Base-by-base conservation (phyloP, 1,140 invertebrate genomes). In the Camponotus vicinus region DNA sequence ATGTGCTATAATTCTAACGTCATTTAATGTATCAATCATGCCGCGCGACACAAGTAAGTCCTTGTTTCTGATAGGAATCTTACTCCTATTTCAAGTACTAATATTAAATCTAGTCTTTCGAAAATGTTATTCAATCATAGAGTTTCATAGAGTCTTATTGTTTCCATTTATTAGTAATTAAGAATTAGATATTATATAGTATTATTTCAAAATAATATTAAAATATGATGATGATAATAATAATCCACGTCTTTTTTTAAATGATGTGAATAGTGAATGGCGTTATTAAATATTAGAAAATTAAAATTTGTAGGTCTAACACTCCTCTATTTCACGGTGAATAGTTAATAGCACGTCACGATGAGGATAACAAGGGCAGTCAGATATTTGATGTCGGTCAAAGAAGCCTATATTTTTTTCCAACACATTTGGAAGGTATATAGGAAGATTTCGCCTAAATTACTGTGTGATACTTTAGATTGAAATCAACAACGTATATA, bases 1-100 rank as follows among this genome's bases (percentile, higher is more conserved):
- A 45, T 42, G 64, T 64, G 78, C 37, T 70, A 15, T 70, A 80
- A 80, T 80, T 57, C 27, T 70, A 42, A 71, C 45, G 37, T 45
- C 42, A 80, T 80, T 80, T 80, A 80, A 80, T 57, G 37, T 80
- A 42, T 59, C 70, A 42, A 80, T 80, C 52, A 40, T 32, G 3
- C 2, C 40, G 32, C 18, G 15, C 49, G 49, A 1, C 27, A 21
- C 40, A 32, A 27, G 21, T 15, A 52, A 52, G 15, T 11, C 13
- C 27, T 40, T 34, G 34, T 70, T 70, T 15, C 49, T 27, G 37
- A 34, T 79, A 69, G 15, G 1, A 34, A 32, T 9, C 5, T 69
- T 13, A 5, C 40, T 66, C 27, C 6, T 61, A 32, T 34, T 64
- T 21, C 13, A 34, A 52, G 3, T 59, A 32, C 9, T 21, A 27